phyloP scores from a whole-genome alignment of 2,797 vertebrate species.

The Nothura maculosa region DNA sequence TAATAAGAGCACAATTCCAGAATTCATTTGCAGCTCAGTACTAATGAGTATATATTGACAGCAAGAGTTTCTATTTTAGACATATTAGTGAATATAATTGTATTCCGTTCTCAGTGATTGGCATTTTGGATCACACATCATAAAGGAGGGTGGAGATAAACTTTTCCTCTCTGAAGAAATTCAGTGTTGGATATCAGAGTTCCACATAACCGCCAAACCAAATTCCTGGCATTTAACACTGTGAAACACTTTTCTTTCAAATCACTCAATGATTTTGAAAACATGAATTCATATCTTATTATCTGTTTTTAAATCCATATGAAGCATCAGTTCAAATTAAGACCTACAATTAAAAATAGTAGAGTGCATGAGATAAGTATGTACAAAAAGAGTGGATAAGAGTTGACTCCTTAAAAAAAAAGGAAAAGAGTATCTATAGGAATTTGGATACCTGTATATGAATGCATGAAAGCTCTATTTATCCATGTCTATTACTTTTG shows the following conservation, averaged over 20 bases:
- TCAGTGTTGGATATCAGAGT: slow-evolving; percentile 61
- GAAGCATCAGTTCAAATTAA: slow-evolving; percentile 37
- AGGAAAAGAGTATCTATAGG: not conserved
- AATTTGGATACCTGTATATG: not conserved
- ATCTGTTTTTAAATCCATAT: slow-evolving; percentile 57
- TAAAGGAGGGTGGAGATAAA: slow-evolving; percentile 71
- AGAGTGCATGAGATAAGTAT: not conserved
- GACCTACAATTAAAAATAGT: slow-evolving; percentile 42
- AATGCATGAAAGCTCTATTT: not conserved
- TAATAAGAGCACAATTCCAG: slow-evolving; percentile 81
- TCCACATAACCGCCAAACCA: slow-evolving; percentile 52
- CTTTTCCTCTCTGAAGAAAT: slow-evolving; percentile 68
- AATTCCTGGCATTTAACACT: slow-evolving; percentile 62
- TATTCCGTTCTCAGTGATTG: slow-evolving; percentile 76
- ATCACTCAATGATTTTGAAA: slow-evolving; percentile 61
- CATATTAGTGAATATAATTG: slow-evolving; percentile 79
- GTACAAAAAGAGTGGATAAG: not conserved
- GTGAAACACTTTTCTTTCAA: slow-evolving; percentile 57
- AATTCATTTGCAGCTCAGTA: slow-evolving; percentile 75
- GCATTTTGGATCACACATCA: slow-evolving; percentile 75
- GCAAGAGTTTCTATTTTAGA: slow-evolving; percentile 78
- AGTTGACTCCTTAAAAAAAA: not conserved
- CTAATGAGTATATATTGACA: slow-evolving; percentile 78
- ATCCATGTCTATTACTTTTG: not conserved
- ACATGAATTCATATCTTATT: slow-evolving; percentile 31